Evolutionary conservation across 92 coral and sea anemone species (phyloP).

Genomic region (Phymanthus crucifer): DNA sequence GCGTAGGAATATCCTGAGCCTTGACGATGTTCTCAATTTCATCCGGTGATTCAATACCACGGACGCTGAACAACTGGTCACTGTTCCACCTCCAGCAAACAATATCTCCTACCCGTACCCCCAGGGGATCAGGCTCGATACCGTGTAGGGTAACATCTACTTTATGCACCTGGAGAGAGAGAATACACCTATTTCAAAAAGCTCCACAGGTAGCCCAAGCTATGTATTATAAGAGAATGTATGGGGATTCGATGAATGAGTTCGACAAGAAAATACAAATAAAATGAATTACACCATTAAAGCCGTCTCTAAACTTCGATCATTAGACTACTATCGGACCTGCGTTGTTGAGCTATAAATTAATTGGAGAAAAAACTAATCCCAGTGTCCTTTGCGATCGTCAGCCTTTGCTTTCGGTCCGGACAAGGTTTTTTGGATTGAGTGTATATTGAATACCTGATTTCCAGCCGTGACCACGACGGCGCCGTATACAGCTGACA

Average conservation of each 20-base stretch:
- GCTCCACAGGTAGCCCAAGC: not conserved
- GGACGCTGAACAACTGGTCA: constrained; percentile 48
- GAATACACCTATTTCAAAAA: too few relatives aligned
- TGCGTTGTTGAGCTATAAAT: too few relatives aligned
- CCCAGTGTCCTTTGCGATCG: too few relatives aligned
- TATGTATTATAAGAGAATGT: not conserved
- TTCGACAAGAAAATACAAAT: too few relatives aligned
- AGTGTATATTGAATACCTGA: constrained; percentile 50
- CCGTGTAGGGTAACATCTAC: constrained; percentile 58
- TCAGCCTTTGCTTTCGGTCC: not conserved
- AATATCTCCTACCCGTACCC: constrained; percentile 62
- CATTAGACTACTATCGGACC: too few relatives aligned
- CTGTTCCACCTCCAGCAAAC: constrained; percentile 82
- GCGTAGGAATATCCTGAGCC: constrained; percentile 2
- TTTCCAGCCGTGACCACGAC: constrained; percentile 74
- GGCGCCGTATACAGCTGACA: constrained; percentile 78
- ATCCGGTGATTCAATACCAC: constrained; percentile 49
- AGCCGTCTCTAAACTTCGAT: too few relatives aligned
- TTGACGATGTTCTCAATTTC: constrained; percentile 18
- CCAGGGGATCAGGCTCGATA: constrained; percentile 67
- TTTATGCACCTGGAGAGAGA: constrained; percentile 51
- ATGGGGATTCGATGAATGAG: not conserved
- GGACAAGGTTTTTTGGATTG: not conserved
- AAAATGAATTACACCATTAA: too few relatives aligned
- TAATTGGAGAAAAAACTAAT: too few relatives aligned